Evolutionary conservation across 64 coral and sea anemone genomes (phyloP), one percentile per base, ranked within the genome.

Genomic region (Pocillopora damicornis): DNA sequence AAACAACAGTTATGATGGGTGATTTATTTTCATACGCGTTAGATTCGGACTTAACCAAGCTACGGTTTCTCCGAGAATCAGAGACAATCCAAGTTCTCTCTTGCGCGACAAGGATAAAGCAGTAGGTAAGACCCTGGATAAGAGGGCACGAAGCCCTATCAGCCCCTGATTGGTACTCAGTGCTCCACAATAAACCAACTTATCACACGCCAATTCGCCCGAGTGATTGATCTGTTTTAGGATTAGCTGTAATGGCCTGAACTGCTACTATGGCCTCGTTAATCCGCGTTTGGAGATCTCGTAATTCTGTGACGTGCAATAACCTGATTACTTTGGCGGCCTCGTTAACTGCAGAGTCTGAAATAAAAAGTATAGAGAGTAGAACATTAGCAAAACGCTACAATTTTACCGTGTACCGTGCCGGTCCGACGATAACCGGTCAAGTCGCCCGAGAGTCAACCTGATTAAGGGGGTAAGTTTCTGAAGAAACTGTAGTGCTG

Each of bases 301-400:
- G 78, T 22, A 99, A 75, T 58, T 99, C 97, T 17, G 90, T 87
- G 18, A 99, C 65, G 51, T 99, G 97, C 37, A 99, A 83, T 6
- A 99, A 91, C 18, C 97, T 87, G 71, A 99, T 90, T 63, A 99
- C 88, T 76, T 99, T 99, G 34, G 97, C 93, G 60, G 97, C 97
- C 61, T 99, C 97, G 80, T 99, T 99, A 10, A 99, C 93, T 25
- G 97, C 97, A 17, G 93, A 91, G 34, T 99, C 97, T 99, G 80
- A 61, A 83, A 57, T 73, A 4, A 89, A 80, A 36, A 73, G 88
- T 0, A 71, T 11, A 71, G 1, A 71, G 42, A 51, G 0, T 51
- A 51, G 42, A 51, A 4, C 42, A 51, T 51, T 2, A 51, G 42
- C 2, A 51, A 51, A 51, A 51, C 42, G 42, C 42, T 51, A 51